Percentiles rank a stretch among this genome's conserved stretches.
Evolutionary conservation across 2,888 invertebrate species (phyloP).

Genomic region (Drosophila tanythrix): DNA sequence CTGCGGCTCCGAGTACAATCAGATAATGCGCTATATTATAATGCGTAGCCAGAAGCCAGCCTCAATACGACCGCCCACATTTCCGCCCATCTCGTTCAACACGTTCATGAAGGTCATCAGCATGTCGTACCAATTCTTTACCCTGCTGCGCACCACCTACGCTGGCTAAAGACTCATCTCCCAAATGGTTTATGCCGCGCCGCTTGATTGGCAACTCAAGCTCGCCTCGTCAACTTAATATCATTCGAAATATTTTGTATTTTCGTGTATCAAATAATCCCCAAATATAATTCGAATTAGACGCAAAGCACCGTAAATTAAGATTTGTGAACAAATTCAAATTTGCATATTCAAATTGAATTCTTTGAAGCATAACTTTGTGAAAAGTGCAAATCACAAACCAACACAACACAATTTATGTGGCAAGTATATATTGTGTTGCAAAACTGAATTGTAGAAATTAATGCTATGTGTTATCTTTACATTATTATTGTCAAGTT

Average conservation of each 20-base stretch:
- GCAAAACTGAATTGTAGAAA: neutral
- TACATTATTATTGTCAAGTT: too few relatives aligned
- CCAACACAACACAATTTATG: neutral
- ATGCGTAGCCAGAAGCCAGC: conserved; percentile 77
- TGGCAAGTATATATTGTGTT: too few relatives aligned
- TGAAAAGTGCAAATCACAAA: too few relatives aligned
- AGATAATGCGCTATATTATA: conserved; percentile 72
- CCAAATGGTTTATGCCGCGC: neutral
- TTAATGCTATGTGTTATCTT: neutral
- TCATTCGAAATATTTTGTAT: too few relatives aligned
- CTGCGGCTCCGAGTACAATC: conserved; percentile 65
- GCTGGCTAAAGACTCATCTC: conserved; percentile 39
- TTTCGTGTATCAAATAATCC: too few relatives aligned
- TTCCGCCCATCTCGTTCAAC: conserved; percentile 79
- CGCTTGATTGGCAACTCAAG: too few relatives aligned
- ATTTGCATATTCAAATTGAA: too few relatives aligned
- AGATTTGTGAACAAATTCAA: too few relatives aligned
- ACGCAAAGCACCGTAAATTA: too few relatives aligned
- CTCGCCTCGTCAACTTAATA: too few relatives aligned
- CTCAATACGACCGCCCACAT: conserved; percentile 78
- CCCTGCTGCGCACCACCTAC: conserved; percentile 74
- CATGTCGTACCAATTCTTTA: conserved; percentile 81
- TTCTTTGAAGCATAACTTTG: too few relatives aligned
- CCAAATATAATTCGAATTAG: too few relatives aligned
- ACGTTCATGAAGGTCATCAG: conserved; percentile 82